A percentile compares a stretch with the other conserved stretches of the same genome.
phyloP scores from a whole-genome alignment of 2,113 vertebrate species.

The Hemichromis elongatus region DNA sequence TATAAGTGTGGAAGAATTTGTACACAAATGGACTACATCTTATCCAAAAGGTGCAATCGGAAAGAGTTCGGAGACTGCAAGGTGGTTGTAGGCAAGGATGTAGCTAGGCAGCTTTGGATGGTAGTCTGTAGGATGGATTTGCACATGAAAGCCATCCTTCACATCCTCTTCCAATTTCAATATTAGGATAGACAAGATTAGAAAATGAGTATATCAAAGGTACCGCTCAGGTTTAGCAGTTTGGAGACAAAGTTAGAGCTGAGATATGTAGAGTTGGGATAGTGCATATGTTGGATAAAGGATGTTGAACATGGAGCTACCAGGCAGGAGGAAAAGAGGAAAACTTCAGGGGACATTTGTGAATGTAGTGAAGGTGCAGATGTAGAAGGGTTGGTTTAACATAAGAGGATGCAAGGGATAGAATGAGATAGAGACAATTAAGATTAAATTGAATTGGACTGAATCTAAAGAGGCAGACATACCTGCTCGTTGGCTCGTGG shows the following conservation, averaged over 20 bases:
- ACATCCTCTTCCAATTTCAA: fast-evolving
- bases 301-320: background rate
- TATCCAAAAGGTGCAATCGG: background rate
- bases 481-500: constrained; percentile 87
- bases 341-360: background rate
- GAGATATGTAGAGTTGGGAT: background rate
- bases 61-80: background rate
- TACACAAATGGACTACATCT: background rate
- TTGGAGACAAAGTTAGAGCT: background rate
- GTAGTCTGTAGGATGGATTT: background rate
- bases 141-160: background rate
- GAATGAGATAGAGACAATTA: background rate
- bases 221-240: background rate
- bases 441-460: background rate
- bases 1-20: background rate
- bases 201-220: background rate
- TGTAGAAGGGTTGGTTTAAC: background rate
- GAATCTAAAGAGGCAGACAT: background rate
- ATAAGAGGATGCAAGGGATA: background rate
- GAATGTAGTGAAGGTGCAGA: background rate
- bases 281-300: background rate
- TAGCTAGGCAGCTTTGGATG: background rate
- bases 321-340: background rate
- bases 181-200: background rate
- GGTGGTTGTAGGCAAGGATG: background rate